A percentile compares a stretch with the other conserved stretches of the same genome.
phyloP scores from a whole-genome alignment of 2,888 invertebrate species.

The Plagiodera versicolora region DNA sequence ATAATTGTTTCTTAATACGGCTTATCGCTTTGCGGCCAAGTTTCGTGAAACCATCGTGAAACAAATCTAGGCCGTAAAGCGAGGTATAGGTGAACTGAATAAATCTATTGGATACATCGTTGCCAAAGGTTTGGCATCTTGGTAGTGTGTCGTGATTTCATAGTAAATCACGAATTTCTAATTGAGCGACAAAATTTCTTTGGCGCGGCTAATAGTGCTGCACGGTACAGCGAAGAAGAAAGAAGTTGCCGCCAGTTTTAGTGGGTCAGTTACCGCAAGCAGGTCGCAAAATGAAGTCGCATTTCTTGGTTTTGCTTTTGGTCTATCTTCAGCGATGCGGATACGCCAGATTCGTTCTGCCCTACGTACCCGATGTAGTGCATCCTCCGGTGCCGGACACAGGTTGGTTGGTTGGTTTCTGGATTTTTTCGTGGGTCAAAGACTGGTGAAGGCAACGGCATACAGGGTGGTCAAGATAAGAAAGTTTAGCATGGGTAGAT shows the following conservation, averaged over 20 bases:
- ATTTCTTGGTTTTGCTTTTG: constrained; percentile 17
- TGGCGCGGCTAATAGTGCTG: constrained; percentile 12
- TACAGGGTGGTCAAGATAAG: too few relatives aligned
- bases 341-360: constrained; percentile 45
- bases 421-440: background rate
- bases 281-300: constrained; percentile 26
- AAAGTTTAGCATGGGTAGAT: too few relatives aligned
- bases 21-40: too few relatives aligned
- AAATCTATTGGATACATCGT: too few relatives aligned
- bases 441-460: too few relatives aligned
- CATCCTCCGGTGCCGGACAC: constrained; percentile 56
- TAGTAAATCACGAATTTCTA: too few relatives aligned
- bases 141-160: too few relatives aligned
- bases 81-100: too few relatives aligned
- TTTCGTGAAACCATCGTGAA: too few relatives aligned
- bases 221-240: constrained; percentile 19
- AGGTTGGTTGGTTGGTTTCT: constrained; percentile 44
- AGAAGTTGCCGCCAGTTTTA: constrained; percentile 21
- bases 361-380: constrained; percentile 54
- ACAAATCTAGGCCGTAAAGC: too few relatives aligned
- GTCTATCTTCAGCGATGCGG: constrained; percentile 15
- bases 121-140: too few relatives aligned
- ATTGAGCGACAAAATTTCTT: background rate
- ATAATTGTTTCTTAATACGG: too few relatives aligned
- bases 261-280: constrained; percentile 30